Conservation (phyloP, 2,113 vertebrate genomes). For the Otocyon megalotis region DNA sequence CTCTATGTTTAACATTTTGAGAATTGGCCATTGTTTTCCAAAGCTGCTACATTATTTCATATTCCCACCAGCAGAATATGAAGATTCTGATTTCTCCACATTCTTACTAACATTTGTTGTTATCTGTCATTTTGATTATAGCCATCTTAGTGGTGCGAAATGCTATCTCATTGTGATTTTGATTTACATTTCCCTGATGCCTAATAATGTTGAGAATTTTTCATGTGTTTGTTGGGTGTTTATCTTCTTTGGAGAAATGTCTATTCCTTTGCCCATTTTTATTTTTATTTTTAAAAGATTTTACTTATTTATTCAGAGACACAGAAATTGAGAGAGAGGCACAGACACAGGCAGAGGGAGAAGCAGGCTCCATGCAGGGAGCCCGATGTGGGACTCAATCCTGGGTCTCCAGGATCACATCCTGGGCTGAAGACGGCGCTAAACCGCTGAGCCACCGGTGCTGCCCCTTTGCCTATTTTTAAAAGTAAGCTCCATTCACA, state of each 20-base stretch:
- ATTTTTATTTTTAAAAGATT: no score
- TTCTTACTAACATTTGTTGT: neutral
- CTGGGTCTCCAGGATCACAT: no score
- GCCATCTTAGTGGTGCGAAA: neutral
- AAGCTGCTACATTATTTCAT: neutral
- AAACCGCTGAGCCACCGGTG: no score
- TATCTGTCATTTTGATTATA: neutral
- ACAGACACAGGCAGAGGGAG: no score
- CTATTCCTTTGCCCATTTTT: constrained; percentile 25
- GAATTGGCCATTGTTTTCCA: neutral
- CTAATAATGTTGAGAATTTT: constrained; percentile 16
- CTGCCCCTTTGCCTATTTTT: neutral
- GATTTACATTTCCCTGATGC: constrained; percentile 3
- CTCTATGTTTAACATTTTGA: constrained; percentile 16
- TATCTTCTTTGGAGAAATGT: constrained; percentile 17
- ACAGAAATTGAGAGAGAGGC: no score
- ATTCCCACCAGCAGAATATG: neutral
- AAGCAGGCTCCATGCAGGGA: no score
- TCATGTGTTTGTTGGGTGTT: neutral
- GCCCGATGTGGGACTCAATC: no score
- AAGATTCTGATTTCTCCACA: neutral
- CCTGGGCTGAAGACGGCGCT: no score
- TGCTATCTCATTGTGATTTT: neutral
- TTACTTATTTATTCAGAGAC: no score
- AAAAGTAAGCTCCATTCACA: neutral